These are phyloP conservation scores for Florisuga fusca DNA, from an alignment of 2,797 vertebrate genomes.

Conservation along the genomic window DNA sequence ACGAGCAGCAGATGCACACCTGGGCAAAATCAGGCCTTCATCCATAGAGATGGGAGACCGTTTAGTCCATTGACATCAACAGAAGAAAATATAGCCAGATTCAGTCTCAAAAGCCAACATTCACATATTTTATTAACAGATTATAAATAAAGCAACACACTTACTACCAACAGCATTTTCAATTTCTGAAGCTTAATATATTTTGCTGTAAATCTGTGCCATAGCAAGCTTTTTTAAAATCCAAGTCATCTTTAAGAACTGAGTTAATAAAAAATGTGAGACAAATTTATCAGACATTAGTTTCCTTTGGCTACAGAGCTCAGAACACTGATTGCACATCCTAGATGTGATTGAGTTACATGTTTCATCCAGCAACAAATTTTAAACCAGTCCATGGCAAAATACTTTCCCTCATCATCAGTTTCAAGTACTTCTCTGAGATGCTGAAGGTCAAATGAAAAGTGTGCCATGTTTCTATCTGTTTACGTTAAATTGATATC, in stretches of 20 bases:
- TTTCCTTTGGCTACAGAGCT: neutral
- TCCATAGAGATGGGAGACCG: neutral
- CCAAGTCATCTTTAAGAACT: conserved; percentile 35
- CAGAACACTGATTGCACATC: neutral
- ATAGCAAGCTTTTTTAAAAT: conserved; percentile 17
- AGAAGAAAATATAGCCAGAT: neutral
- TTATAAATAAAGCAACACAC: neutral
- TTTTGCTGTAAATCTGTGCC: conserved; percentile 43
- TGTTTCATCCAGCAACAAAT: neutral
- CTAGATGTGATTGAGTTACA: neutral
- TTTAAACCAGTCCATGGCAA: neutral
- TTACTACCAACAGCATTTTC: neutral
- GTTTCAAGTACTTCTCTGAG: neutral
- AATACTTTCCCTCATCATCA: neutral
- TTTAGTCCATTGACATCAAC: neutral
- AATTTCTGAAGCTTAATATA: neutral
- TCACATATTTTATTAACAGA: neutral
- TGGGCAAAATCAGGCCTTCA: neutral
- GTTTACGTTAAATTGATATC: neutral
- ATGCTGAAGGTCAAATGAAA: conserved; percentile 44
- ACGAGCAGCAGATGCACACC: neutral
- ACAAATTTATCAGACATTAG: neutral
- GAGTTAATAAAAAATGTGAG: conserved; percentile 39
- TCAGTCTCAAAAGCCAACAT: neutral
- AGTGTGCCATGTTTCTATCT: neutral